Percentiles rank a stretch among this genome's conserved stretches.
Evolutionary conservation across 1,140 invertebrate species (phyloP).

Genomic region (Penaeus chinensis): DNA sequence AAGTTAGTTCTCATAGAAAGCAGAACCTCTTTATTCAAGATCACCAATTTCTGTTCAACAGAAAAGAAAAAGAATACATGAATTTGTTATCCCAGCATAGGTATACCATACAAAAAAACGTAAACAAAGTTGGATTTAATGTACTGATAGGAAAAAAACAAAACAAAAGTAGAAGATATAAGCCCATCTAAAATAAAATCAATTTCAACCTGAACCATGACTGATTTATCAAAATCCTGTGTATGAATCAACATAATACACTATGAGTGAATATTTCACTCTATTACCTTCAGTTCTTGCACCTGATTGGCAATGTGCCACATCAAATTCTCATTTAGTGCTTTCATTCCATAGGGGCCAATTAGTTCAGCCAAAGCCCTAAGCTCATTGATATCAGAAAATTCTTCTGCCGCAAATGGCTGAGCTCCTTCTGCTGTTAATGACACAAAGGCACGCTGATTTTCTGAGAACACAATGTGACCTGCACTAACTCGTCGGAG

Average conservation of each 20-base stretch:
- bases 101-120: too few relatives aligned
- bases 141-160: not conserved
- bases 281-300: conserved; percentile 81
- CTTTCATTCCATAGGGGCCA: conserved; percentile 98
- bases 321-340: conserved; percentile 96
- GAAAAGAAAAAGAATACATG: too few relatives aligned
- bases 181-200: not conserved
- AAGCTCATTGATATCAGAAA: conserved; percentile 97
- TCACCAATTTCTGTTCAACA: conserved; percentile 80
- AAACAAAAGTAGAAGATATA: not conserved
- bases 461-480: conserved; percentile 95
- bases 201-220: too few relatives aligned
- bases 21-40: conserved; percentile 92
- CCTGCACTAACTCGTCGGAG: conserved; percentile 92
- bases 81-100: too few relatives aligned
- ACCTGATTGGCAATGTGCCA: conserved; percentile 98
- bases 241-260: not conserved
- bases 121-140: too few relatives aligned
- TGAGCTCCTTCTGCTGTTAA: conserved; percentile 87
- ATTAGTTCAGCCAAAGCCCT: conserved; percentile 96
- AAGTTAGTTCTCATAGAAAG: conserved; percentile 93
- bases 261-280: not conserved
- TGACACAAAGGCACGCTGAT: conserved; percentile 96
- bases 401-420: conserved; percentile 97
- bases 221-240: not conserved